Conservation (phyloP, 2,888 invertebrate genomes). For the Ophioninae sp. region DNA sequence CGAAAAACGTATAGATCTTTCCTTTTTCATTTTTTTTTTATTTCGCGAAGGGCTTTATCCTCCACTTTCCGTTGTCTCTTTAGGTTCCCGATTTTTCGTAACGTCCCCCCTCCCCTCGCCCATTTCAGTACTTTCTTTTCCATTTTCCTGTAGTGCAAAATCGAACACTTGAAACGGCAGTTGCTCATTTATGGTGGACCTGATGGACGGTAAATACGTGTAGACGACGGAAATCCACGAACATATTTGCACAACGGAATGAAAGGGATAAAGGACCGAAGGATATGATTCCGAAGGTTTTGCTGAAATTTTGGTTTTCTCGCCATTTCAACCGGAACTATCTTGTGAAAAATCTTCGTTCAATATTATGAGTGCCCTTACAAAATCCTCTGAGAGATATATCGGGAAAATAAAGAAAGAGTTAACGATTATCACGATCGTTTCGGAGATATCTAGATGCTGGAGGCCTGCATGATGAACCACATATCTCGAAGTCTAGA, state of each 20-base stretch:
- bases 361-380: conserved; percentile 1
- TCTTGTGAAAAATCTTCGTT: conserved; percentile 20
- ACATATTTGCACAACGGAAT: not conserved
- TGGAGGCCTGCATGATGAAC: not conserved
- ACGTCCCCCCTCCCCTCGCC: not conserved
- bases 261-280: conserved; percentile 1
- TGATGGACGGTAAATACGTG: conserved; percentile 12
- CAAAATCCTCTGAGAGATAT: conserved; percentile 15
- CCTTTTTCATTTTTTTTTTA: conserved; percentile 1
- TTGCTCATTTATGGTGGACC: conserved; percentile 6
- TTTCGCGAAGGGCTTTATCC: not conserved
- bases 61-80: conserved; percentile 3
- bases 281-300: conserved; percentile 20
- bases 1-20: not conserved
- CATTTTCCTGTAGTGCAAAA: not conserved
- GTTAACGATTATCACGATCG: not conserved
- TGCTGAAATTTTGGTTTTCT: conserved; percentile 18
- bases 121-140: not conserved
- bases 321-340: not conserved
- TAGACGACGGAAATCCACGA: not conserved
- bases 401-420: not conserved
- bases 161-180: conserved; percentile 10
- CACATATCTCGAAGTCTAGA: too few species aligned
- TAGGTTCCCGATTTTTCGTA: not conserved
- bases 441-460: conserved; percentile 7